Conservation (phyloP, 2,797 vertebrate species). For the Melanotaenia pygmaea region DNA sequence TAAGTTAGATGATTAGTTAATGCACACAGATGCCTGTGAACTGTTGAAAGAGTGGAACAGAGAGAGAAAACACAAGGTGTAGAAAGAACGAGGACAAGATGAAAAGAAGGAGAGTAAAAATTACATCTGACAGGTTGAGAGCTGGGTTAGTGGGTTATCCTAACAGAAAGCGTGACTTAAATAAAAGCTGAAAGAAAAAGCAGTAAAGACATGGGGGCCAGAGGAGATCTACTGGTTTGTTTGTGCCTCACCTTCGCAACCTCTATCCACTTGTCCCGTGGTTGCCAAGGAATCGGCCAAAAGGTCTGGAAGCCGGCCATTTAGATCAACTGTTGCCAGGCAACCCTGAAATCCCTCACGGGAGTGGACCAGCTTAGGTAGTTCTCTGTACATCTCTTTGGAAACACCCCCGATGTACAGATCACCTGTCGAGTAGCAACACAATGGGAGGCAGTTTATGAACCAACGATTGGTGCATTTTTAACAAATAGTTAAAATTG, state of each 20-base stretch:
- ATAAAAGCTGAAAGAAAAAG: conserved; percentile 52
- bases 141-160: conserved; percentile 72
- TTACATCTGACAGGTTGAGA: conserved; percentile 43
- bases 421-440: conserved; percentile 85
- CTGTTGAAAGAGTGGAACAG: conserved; percentile 75
- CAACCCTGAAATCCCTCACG: conserved; percentile 98
- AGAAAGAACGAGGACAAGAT: conserved; percentile 51
- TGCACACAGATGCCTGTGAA: conserved; percentile 88
- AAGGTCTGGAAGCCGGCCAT: conserved; percentile 93
- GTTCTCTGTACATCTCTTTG: conserved; percentile 95
- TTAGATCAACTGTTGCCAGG: conserved; percentile 95
- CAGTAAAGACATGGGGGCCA: conserved; percentile 23
- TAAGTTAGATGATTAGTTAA: conserved; percentile 93
- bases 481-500: conserved; percentile 4
- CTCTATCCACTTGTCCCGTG: conserved; percentile 82
- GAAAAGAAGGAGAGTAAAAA: conserved; percentile 54
- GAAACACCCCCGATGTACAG: conserved; percentile 95
- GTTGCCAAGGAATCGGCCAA: background rate
- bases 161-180: conserved; percentile 56
- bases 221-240: conserved; percentile 12
- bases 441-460: conserved; percentile 31
- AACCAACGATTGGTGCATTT: background rate
- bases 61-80: conserved; percentile 60
- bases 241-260: conserved; percentile 92
- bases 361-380: conserved; percentile 96